These are phyloP conservation scores for Gymnoscopelus microlampas DNA, from an alignment of 2,797 vertebrate species.

Conservation along the genomic window DNA sequence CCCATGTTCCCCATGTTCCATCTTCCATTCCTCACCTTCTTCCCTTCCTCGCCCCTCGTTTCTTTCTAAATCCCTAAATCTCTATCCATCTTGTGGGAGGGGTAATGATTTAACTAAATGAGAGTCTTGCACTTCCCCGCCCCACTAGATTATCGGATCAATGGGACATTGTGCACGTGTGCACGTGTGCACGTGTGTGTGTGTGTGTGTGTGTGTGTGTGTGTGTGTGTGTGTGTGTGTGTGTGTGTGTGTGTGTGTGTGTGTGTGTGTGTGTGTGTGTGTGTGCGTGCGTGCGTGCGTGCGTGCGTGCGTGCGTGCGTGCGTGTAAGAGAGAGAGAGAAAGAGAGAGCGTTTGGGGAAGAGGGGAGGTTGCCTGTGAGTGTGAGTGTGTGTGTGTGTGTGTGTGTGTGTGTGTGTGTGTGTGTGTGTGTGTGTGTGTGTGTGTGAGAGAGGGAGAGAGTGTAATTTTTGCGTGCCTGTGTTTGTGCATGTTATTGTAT, in stretches of 20 bases:
- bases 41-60: neutral
- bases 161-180: conserved; percentile 45
- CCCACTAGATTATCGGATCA: conserved; percentile 70
- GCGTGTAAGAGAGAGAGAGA: neutral
- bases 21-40: conserved; percentile 22
- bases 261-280: conserved; percentile 18
- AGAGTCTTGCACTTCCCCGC: conserved; percentile 63
- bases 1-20: neutral
- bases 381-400: neutral
- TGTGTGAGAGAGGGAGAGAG: neutral
- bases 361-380: too few relatives aligned
- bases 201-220: conserved; percentile 8
- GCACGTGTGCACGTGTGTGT: conserved; percentile 36
- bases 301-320: conserved; percentile 22
- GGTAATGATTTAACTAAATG: conserved; percentile 73
- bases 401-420: neutral
- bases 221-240: conserved; percentile 10
- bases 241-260: conserved; percentile 2
- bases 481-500: neutral
- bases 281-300: conserved; percentile 13
- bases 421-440: conserved; percentile 7
- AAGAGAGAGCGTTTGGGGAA: too few relatives aligned
- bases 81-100: conserved; percentile 50
- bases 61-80: conserved; percentile 10
- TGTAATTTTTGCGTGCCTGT: neutral